A percentile compares a stretch with the other conserved stretches of the same genome.
These are phyloP conservation scores for Dicrostonyx torquatus DNA, from an alignment of 2,797 vertebrate species.

Conservation along the genomic window DNA sequence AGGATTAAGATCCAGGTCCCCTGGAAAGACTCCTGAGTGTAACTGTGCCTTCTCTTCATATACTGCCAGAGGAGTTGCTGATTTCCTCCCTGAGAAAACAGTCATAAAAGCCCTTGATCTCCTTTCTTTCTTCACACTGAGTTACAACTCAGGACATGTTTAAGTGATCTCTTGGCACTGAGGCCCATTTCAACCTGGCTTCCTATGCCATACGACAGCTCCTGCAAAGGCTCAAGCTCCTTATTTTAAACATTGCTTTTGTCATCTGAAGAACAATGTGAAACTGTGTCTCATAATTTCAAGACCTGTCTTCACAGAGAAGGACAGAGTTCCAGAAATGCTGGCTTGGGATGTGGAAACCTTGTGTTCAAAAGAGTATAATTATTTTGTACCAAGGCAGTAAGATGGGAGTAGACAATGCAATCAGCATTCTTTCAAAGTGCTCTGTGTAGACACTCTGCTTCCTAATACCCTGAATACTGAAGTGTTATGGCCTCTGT, in stretches of 20 bases:
- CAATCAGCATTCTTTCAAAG: constrained; percentile 75
- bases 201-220: background rate
- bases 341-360: constrained; percentile 47
- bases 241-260: constrained; percentile 50
- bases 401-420: constrained; percentile 48
- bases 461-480: constrained; percentile 62
- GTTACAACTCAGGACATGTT: background rate
- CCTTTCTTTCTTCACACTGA: background rate
- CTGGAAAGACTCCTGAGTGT: background rate
- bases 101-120: background rate
- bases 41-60: background rate
- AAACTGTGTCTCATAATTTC: constrained; percentile 14
- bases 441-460: constrained; percentile 55
- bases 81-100: background rate
- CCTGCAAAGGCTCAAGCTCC: background rate
- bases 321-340: constrained; percentile 9
- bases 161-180: background rate
- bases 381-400: constrained; percentile 73
- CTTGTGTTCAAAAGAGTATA: constrained; percentile 24
- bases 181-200: background rate
- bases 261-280: constrained; percentile 5
- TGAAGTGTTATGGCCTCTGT: constrained; percentile 50
- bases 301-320: background rate
- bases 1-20: background rate
- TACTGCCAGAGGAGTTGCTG: background rate